A percentile compares a stretch with the other conserved stretches of the same genome.
Conservation (phyloP, 2,113 vertebrate species). For the Orthonyx spaldingii region DNA sequence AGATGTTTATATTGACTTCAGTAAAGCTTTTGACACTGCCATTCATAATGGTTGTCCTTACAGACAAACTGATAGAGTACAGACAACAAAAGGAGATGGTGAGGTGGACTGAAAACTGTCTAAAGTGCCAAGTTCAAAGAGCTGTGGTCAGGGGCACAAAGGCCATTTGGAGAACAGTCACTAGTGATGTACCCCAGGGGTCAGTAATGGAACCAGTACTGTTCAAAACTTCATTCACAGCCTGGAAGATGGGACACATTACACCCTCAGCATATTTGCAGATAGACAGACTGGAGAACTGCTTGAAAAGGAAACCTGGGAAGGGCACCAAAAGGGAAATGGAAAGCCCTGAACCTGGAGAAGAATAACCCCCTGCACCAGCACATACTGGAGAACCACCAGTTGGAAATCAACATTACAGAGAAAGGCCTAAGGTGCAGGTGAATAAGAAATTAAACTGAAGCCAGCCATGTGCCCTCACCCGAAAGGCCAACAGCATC, state of each 20-base stretch:
- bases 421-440: not conserved
- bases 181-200: not conserved
- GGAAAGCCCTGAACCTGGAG: not conserved
- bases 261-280: not conserved
- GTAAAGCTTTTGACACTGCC: not conserved
- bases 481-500: not conserved
- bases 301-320: not conserved
- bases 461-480: not conserved
- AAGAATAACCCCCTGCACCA: not conserved
- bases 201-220: not conserved
- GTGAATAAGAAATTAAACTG: not conserved
- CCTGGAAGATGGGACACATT: not conserved
- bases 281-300: not conserved
- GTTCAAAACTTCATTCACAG: not conserved
- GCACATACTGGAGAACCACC: not conserved
- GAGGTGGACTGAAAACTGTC: not conserved
- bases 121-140: not conserved
- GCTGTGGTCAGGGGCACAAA: not conserved
- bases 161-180: not conserved
- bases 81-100: not conserved
- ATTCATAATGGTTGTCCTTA: not conserved
- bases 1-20: not conserved
- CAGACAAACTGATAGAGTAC: not conserved
- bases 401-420: not conserved
- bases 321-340: not conserved